Evolutionary conservation across 2,113 vertebrate species (phyloP).

Genomic region (Hyaena hyaena): DNA sequence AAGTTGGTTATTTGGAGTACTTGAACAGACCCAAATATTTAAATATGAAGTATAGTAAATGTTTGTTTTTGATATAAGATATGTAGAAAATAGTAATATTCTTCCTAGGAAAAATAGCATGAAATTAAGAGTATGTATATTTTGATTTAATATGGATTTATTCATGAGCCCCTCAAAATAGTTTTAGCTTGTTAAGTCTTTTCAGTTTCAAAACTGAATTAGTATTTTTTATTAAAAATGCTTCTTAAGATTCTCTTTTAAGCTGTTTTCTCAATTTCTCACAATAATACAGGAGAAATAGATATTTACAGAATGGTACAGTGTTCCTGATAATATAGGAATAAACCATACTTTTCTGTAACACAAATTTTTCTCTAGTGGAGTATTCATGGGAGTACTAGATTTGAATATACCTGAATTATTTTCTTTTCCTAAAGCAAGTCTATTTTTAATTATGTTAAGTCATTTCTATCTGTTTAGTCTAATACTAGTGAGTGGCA

Average conservation of each 20-base stretch:
- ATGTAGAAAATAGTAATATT: neutral
- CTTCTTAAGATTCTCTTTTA: neutral
- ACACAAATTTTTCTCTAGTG: neutral
- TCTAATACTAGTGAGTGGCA: neutral
- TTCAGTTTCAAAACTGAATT: neutral
- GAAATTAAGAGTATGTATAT: neutral
- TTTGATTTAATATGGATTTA: neutral
- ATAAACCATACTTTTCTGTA: neutral
- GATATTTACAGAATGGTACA: neutral
- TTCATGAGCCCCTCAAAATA: neutral
- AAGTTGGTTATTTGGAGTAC: neutral
- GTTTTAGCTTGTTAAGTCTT: neutral
- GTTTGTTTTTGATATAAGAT: neutral
- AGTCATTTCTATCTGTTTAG: neutral
- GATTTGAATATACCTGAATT: neutral
- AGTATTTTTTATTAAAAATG: neutral
- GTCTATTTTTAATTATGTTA: constrained; percentile 44
- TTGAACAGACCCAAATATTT: neutral
- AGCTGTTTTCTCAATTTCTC: neutral
- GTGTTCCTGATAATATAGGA: neutral
- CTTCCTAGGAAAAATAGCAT: neutral
- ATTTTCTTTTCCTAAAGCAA: neutral
- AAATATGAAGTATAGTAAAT: neutral
- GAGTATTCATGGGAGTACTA: neutral
- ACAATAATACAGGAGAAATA: neutral